Conservation (phyloP, 1,140 invertebrate species). For the Daktulosphaira vitifoliae region DNA sequence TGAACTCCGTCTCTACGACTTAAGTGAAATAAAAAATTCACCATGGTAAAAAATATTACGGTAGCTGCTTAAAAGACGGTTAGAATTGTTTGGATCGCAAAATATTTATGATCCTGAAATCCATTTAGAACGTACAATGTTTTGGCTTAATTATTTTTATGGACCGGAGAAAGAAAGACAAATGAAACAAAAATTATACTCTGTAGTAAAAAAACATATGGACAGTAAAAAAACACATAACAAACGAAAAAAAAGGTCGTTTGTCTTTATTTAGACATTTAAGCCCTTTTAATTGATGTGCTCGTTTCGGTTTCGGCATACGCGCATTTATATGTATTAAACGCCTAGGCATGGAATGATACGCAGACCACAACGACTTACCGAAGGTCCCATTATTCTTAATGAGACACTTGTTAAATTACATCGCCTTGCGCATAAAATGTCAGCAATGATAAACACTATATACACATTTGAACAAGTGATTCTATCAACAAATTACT, state of each 20-base stretch:
- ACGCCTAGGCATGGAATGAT: slow-evolving; percentile 1
- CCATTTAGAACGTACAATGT: too few species aligned
- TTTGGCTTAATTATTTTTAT: too few species aligned
- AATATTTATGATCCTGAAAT: too few species aligned
- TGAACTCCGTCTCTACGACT: too few species aligned
- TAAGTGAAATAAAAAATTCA: too few species aligned
- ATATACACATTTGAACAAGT: neutral
- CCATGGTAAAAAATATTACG: too few species aligned
- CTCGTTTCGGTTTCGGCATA: slow-evolving; percentile 32
- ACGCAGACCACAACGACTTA: slow-evolving; percentile 31
- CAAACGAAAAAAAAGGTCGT: slow-evolving; percentile 19
- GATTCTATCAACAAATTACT: too few species aligned
- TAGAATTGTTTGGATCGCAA: too few species aligned
- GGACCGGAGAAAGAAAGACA: neutral
- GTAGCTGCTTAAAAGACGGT: too few species aligned
- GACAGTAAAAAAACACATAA: too few species aligned
- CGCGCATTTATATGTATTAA: slow-evolving; percentile 31
- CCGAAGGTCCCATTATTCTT: slow-evolving; percentile 33
- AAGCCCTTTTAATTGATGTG: slow-evolving; percentile 32
- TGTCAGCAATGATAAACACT: slow-evolving; percentile 20
- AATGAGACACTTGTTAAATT: slow-evolving; percentile 34
- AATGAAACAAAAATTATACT: neutral
- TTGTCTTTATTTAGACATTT: slow-evolving; percentile 29
- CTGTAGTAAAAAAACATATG: slow-evolving; percentile 8
- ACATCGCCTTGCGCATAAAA: slow-evolving; percentile 22